Conservation (phyloP, 2,113 vertebrate genomes). For the mouse (Mus musculus) region DNA sequence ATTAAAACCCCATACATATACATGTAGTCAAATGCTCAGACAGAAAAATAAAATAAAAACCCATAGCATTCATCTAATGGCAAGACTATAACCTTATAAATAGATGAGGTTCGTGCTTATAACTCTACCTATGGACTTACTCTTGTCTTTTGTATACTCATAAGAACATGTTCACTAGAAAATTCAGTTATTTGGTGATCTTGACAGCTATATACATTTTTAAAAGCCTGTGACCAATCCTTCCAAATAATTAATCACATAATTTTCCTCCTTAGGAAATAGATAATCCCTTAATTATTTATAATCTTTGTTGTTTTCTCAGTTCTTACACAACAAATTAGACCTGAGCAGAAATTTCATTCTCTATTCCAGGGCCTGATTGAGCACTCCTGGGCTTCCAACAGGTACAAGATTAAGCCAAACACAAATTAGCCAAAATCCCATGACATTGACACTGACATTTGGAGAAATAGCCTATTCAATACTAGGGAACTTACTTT, state of each 20-base stretch:
- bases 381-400: neutral
- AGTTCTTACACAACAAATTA: neutral
- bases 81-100: neutral
- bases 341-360: neutral
- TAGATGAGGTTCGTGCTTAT: neutral
- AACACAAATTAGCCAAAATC: constrained; percentile 37
- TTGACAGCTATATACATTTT: neutral
- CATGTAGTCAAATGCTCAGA: neutral
- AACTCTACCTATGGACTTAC: neutral
- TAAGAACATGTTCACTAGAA: neutral
- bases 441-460: constrained; percentile 29
- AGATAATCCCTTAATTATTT: neutral
- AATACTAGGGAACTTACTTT: constrained; percentile 53
- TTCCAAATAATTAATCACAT: constrained; percentile 1
- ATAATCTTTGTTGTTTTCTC: constrained; percentile 13
- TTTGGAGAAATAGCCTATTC: constrained; percentile 58
- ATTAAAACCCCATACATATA: neutral
- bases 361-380: neutral
- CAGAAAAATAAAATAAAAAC: neutral
- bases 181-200: constrained; percentile 16
- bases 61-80: constrained; percentile 46
- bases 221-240: neutral
- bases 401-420: neutral
- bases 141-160: neutral
- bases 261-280: constrained; percentile 18